These are phyloP conservation scores for Notolabrus celidotus DNA, from an alignment of 2,797 vertebrate genomes.

Conservation along the genomic window DNA sequence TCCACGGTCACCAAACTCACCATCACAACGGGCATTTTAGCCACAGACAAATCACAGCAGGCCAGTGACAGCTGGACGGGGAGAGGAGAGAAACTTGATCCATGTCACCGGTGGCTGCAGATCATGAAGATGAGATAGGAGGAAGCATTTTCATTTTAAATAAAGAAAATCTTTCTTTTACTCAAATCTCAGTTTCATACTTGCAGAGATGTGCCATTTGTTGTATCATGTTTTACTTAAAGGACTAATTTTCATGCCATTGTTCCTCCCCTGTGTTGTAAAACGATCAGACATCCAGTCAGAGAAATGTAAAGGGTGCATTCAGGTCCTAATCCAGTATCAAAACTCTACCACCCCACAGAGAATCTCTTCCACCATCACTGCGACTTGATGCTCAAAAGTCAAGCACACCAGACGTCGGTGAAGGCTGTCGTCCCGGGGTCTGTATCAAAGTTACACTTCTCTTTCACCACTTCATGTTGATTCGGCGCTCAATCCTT, in stretches of 20 bases:
- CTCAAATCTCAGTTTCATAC: too few species aligned
- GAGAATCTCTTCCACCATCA: not conserved
- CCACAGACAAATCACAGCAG: conserved; percentile 17
- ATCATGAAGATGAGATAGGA: too few species aligned
- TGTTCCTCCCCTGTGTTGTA: too few species aligned
- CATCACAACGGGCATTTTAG: conserved; percentile 26
- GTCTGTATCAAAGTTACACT: not conserved
- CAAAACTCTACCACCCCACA: not conserved
- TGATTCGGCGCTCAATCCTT: not conserved
- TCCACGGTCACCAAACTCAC: conserved; percentile 21
- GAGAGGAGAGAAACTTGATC: conserved; percentile 3
- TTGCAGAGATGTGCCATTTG: too few species aligned
- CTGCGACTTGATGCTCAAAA: not conserved
- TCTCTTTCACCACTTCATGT: not conserved
- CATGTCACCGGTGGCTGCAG: not conserved
- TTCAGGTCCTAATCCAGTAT: not conserved
- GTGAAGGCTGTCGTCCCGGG: not conserved
- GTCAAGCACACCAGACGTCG: not conserved
- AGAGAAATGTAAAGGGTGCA: not conserved
- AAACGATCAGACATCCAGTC: not conserved
- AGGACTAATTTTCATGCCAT: too few species aligned
- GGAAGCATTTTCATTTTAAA: too few species aligned
- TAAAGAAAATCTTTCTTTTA: too few species aligned
- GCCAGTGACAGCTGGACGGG: not conserved
- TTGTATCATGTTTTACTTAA: too few species aligned